Percentiles rank a stretch among this genome's conserved stretches.
Evolutionary conservation across 2,113 vertebrate species (phyloP).

Genomic region (Gymnocephalus cernua): DNA sequence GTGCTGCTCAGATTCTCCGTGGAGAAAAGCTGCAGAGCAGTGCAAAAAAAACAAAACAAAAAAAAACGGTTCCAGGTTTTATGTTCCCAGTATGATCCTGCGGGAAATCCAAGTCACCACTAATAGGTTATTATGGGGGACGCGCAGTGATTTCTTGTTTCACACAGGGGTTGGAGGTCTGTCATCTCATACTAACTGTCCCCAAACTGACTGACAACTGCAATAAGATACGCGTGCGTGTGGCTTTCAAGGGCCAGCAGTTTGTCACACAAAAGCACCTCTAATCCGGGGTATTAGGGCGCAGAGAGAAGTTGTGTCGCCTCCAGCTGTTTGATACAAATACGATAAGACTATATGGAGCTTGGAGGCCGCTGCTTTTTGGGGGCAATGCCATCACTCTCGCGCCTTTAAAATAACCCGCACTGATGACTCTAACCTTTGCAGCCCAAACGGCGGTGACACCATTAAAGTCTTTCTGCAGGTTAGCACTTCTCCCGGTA

Average conservation of each 20-base stretch:
- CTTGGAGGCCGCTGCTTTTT: constrained; percentile 27
- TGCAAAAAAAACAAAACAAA: neutral
- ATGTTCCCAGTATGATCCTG: constrained; percentile 55
- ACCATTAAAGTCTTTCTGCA: constrained; percentile 77
- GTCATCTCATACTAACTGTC: constrained; percentile 61
- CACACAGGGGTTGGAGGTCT: constrained; percentile 48
- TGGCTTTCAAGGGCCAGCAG: constrained; percentile 21
- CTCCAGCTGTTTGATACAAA: constrained; percentile 34
- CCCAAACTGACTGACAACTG: constrained; percentile 45
- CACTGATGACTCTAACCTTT: constrained; percentile 73
- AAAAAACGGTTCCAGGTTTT: constrained; percentile 45
- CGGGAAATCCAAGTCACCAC: constrained; percentile 63
- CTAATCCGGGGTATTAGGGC: constrained; percentile 14
- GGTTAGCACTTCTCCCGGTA: constrained; percentile 80
- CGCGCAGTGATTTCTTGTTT: constrained; percentile 48
- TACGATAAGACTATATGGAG: constrained; percentile 32
- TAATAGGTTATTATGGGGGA: constrained; percentile 57
- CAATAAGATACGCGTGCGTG: constrained; percentile 19
- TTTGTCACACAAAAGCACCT: constrained; percentile 30
- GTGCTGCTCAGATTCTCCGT: constrained; percentile 1
- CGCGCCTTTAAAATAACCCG: constrained; percentile 56
- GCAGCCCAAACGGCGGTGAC: constrained; percentile 64
- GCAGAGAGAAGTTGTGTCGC: constrained; percentile 2
- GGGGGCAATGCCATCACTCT: neutral
- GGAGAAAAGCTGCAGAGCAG: constrained; percentile 4